These are phyloP conservation scores for Penaeus monodon DNA, from an alignment of 2,888 invertebrate species.

Conservation along the genomic window DNA sequence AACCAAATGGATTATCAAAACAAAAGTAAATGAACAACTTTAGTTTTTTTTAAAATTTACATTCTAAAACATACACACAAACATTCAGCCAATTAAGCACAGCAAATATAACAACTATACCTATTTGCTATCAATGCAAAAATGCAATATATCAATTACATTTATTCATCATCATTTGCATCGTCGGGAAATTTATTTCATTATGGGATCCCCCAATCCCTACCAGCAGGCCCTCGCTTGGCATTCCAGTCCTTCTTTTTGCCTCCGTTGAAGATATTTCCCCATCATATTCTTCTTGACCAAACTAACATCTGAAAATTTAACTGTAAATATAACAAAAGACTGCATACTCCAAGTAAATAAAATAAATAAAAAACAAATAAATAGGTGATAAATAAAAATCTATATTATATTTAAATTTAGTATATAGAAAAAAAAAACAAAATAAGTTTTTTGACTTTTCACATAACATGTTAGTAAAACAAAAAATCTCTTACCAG, in stretches of 20 bases:
- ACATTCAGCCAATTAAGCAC: no score
- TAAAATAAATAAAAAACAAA: no score
- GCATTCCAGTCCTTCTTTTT: conserved; percentile 15
- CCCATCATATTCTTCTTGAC: not conserved
- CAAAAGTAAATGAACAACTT: no score
- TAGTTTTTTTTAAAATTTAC: no score
- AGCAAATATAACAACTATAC: not conserved
- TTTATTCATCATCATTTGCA: conserved; percentile 30
- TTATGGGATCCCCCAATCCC: conserved; percentile 45
- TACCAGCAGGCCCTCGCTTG: conserved; percentile 19
- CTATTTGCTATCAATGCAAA: conserved; percentile 32
- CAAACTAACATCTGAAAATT: not conserved
- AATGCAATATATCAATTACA: not conserved
- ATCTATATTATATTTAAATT: no score
- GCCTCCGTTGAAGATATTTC: conserved; percentile 29
- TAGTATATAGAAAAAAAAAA: no score
- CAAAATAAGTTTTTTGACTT: not conserved
- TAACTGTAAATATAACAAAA: no score
- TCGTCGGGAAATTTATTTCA: conserved; percentile 48
- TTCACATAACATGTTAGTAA: not conserved
- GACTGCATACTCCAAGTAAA: no score
- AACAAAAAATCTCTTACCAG: conserved; percentile 72
- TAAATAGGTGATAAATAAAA: no score
- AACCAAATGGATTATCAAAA: no score
- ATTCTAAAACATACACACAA: no score